phyloP scores from a whole-genome alignment of 2,888 invertebrate species.

The Diabrotica balteata region DNA sequence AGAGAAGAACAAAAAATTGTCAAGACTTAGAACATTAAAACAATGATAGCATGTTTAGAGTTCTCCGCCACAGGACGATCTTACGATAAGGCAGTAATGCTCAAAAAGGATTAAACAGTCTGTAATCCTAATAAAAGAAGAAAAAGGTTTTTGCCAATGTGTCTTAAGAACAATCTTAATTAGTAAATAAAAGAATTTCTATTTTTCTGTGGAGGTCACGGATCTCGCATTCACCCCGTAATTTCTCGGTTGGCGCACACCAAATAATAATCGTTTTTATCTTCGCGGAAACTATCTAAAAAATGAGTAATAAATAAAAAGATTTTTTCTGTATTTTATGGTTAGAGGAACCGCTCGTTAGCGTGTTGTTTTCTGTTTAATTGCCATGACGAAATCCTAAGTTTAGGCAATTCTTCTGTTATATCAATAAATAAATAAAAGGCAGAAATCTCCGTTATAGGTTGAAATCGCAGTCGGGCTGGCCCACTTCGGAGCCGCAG shows the following conservation, averaged over 20 bases:
- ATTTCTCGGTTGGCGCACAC: background rate
- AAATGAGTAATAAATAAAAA: constrained; percentile 21
- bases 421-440: constrained; percentile 26
- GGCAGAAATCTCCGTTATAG: constrained; percentile 22
- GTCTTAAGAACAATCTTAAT: too few species aligned
- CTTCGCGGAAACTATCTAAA: constrained; percentile 8
- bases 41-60: too few species aligned
- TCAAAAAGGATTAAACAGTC: too few species aligned
- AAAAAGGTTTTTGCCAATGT: too few species aligned
- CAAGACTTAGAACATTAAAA: too few species aligned
- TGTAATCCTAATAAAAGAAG: too few species aligned
- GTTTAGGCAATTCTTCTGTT: constrained; percentile 21
- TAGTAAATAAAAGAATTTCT: background rate
- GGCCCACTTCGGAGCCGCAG: constrained; percentile 1
- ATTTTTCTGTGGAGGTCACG: background rate
- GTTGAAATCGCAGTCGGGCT: constrained; percentile 11
- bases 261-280: background rate
- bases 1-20: too few species aligned
- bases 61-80: too few species aligned
- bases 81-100: too few species aligned
- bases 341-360: constrained; percentile 24
- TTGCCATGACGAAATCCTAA: constrained; percentile 27
- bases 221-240: background rate
- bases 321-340: constrained; percentile 21
- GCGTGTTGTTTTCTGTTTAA: constrained; percentile 26